phyloP scores from a whole-genome alignment of 2,797 vertebrate genomes.

The Mus minutoides region DNA sequence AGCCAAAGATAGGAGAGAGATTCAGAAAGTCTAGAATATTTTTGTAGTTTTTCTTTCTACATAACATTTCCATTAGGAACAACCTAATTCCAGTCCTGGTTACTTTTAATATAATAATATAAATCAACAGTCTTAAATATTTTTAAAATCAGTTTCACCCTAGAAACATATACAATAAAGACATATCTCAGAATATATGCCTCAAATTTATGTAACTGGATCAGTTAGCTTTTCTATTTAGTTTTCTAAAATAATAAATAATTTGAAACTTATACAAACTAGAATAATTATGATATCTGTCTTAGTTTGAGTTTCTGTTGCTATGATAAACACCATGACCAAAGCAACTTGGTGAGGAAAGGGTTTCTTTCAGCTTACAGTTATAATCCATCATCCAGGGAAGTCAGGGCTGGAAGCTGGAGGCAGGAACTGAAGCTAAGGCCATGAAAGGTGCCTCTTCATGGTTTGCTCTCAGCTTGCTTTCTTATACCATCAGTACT shows the following conservation, averaged over 20 bases:
- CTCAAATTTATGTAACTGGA: background rate
- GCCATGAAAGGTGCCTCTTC: background rate
- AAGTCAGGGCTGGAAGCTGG: too few relatives aligned
- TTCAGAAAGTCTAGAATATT: slow-evolving; percentile 46
- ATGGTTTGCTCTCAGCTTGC: background rate
- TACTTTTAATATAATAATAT: slow-evolving; percentile 61
- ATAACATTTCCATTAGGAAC: slow-evolving; percentile 54
- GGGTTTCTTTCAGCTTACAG: background rate
- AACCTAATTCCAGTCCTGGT: slow-evolving; percentile 33
- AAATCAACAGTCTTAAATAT: background rate
- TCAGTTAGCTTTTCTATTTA: background rate
- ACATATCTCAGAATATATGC: background rate
- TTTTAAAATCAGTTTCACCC: background rate
- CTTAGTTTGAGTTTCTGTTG: background rate
- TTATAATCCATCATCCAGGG: background rate
- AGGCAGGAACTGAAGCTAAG: background rate
- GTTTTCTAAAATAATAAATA: background rate
- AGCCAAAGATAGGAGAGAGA: background rate
- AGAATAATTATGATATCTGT: background rate
- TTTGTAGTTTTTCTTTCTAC: slow-evolving; percentile 65
- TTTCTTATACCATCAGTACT: background rate
- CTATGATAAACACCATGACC: background rate
- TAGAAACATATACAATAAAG: background rate
- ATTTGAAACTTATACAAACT: background rate
- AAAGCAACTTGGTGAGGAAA: background rate